Base-by-base conservation (phyloP, 2,888 invertebrate genomes). In the Caenorhabditis zanzibari region DNA sequence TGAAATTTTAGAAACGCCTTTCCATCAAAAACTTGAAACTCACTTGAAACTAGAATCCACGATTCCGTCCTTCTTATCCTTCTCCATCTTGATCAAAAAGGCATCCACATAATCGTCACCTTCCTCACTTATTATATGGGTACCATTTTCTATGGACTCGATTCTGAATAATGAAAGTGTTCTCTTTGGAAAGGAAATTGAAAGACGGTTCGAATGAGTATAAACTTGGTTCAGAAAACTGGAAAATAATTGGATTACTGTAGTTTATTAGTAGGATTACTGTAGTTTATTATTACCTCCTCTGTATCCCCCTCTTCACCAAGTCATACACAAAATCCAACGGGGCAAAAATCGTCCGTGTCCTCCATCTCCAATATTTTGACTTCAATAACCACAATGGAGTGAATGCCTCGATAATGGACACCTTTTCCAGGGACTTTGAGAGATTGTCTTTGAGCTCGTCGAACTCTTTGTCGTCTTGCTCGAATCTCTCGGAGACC, bases 71-170 rank as follows among this genome's bases (percentile, higher is more conserved):
- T 69, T 56, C 22, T 84, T 54, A 19, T 85, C 76, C 54, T 86
- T 68, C 41, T 79, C 59, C 71, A 88, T 86, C 76, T 85, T 81
- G 0, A 54, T 24, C 22, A 88, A 49, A 66, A 75, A 88, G 10
- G 84, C 85, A 58, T 88, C 88, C 12, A 85, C 58, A 54, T 68
- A 88, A 54, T 88, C 88, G 24, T 82, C 77, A 19, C 69, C 79
- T 1, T 82, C 81, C 2, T 83, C 85, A 3, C 54, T 54, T 1
- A 68, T 54, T 1, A 68, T 24, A 24, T 68, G 68, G 0, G 19
- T 9, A n/a, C 56, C 64, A n/a, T 32, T 66, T 49, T 76, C 49
- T 2, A 54, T 41, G 1, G 38, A 38, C 4, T 32, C 5, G 12
- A 58, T 35, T 44, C 58, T 52, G 61, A 61, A 49, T n/a, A n/a